Evolutionary conservation across 2,888 invertebrate species (phyloP).

Genomic region (Mactromeris polynyma): DNA sequence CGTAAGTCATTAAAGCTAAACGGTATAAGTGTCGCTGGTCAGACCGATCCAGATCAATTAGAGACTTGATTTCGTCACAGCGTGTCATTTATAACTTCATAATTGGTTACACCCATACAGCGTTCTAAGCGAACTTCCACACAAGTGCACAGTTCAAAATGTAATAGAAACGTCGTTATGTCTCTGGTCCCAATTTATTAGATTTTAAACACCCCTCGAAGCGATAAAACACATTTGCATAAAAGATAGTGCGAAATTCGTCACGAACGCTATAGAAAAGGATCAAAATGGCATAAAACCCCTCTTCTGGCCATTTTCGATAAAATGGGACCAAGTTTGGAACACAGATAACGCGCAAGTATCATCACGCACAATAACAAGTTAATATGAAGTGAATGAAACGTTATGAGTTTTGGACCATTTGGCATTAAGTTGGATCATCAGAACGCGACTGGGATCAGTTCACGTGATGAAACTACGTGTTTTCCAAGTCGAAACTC

Average conservation of each 20-base stretch:
- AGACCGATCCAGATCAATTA: neutral
- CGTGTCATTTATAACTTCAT: neutral
- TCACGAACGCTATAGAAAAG: conserved; percentile 54
- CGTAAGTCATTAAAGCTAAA: neutral
- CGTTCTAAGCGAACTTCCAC: neutral
- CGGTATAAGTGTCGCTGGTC: neutral
- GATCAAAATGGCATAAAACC: conserved; percentile 64
- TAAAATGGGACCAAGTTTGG: conserved; percentile 70
- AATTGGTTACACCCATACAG: neutral
- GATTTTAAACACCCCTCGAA: conserved; percentile 63
- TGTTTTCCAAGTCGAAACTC: conserved; percentile 68
- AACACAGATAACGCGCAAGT: conserved; percentile 62
- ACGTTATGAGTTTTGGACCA: conserved; percentile 65
- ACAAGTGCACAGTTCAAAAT: neutral
- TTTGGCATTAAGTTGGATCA: conserved; percentile 60
- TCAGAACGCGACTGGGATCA: conserved; percentile 50
- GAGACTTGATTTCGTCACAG: neutral
- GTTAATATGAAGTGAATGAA: conserved; percentile 74
- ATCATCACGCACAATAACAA: conserved; percentile 72
- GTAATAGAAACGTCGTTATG: conserved; percentile 6
- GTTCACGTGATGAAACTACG: conserved; percentile 66
- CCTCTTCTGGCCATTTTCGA: conserved; percentile 68
- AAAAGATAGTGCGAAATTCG: conserved; percentile 62
- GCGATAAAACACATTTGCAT: conserved; percentile 70
- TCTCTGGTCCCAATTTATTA: conserved; percentile 41